Base-by-base conservation (phyloP, 2,113 vertebrate genomes). In the Serilophus lunatus region DNA sequence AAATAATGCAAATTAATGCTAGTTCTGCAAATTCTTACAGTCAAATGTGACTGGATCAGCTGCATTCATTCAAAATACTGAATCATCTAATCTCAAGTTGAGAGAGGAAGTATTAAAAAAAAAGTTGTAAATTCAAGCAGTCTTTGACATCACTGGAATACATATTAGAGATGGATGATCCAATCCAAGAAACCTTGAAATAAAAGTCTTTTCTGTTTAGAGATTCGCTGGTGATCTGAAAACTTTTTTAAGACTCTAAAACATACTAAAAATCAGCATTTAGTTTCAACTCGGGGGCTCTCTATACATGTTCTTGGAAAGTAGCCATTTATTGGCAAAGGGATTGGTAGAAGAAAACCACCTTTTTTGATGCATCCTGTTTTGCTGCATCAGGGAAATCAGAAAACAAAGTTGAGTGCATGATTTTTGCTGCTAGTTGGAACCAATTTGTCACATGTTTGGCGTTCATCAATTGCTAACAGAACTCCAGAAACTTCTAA, bases 71-170 rank as follows among this genome's bases (percentile, higher is more conserved):
- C 4, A 4, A 82, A 88, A 72, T 45, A 94, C n/a, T 93, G 88
- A 95, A 88, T 96, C 85, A 93, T 92, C 75, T 93, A 86, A 92
- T 95, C 78, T 65, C 28, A 83, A 82, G 23, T 29, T 86, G 79
- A 82, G 63, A 86, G 78, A 74, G 79, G 79, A 95, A 94, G 66
- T 56, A 47, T 74, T 89, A 7, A 57, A 80, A 86, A 66, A 86
- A 51, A 61, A 40, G 23, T 7, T n/a, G 56, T 71, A 89, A 93
- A 95, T 92, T 94, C 69, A 82, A 84, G 28, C 18, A 50, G 63
- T 25, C 9, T 42, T 96, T 80, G 59, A 91, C 61, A 78, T 59
- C n/a, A 31, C 9, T 75, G 40, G 61, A 93, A 82, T 44, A 77
- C 2, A 0, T 35, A 66, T 78, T 83, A 77, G 50, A 92, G 33